Evolutionary conservation across 2,888 invertebrate species (phyloP).

Genomic region (Lithophane socia): DNA sequence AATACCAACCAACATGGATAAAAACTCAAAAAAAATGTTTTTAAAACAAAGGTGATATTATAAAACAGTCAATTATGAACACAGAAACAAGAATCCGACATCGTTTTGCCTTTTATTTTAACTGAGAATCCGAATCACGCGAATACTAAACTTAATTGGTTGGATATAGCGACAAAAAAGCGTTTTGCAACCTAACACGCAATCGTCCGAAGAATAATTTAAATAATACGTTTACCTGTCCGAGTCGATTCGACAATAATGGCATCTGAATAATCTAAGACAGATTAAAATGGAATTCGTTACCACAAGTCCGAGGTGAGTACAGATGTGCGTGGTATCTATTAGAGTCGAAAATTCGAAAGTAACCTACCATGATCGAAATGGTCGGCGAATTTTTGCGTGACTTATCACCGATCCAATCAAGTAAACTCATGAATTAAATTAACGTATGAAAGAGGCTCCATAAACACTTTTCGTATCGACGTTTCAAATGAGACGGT

Average conservation of each 20-base stretch:
- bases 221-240: conserved; percentile 85
- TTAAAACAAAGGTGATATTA: conserved; percentile 47
- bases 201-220: conserved; percentile 80
- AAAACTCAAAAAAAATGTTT: conserved; percentile 55
- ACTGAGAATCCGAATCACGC: conserved; percentile 85
- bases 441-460: conserved; percentile 46
- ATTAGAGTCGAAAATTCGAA: conserved; percentile 57
- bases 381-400: conserved; percentile 39
- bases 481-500: conserved; percentile 50
- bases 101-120: conserved; percentile 68
- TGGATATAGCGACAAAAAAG: conserved; percentile 85
- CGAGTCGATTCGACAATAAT: conserved; percentile 79
- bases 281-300: conserved; percentile 71
- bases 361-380: conserved; percentile 47
- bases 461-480: conserved; percentile 50
- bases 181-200: conserved; percentile 85
- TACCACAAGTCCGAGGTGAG: conserved; percentile 52
- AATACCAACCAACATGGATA: conserved; percentile 29
- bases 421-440: conserved; percentile 47
- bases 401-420: conserved; percentile 44
- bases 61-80: conserved; percentile 62
- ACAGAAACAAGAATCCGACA: conserved; percentile 62
- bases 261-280: conserved; percentile 78
- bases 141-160: conserved; percentile 83
- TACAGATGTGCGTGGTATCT: conserved; percentile 65